Base-by-base conservation (phyloP, 2,888 invertebrate genomes). In the Abrostola tripartita region DNA sequence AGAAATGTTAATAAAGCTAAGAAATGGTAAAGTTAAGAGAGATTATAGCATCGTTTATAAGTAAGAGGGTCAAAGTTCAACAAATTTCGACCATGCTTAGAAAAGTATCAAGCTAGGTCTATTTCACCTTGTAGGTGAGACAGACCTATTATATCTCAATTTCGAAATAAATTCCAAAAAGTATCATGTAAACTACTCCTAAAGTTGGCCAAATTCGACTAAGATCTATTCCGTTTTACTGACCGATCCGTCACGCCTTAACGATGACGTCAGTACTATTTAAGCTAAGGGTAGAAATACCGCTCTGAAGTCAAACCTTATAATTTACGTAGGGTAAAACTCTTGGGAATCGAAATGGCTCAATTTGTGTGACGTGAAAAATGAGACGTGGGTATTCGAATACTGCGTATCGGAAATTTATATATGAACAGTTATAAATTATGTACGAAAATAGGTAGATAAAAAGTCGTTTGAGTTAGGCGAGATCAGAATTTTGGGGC, bases 291-390 rank as follows among this genome's bases (percentile, higher is more conserved):
- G 37, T 50, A 52, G 53, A 51, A 44, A 64, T 58, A 56, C 41
- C 24, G 24, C 24, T 24, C 24, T 24, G 50, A 64, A 72, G 38
- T 61, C 47, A 68, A 75, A 71, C 67, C 62, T 57, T 66, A 71
- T 81, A 83, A 83, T 82, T 81, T 78, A 83, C 70, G 75, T 76
- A 66, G 65, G 63, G 71, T 53, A 65, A 70, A 69, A 71, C 73
- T 66, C 82, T 71, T 66, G 65, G 81, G 83, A 81, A 79, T 83
- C 74, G 79, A 75, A 82, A 85, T 76, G 73, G 74, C 75, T 81
- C 82, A 84, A 85, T 85, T 85, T 80, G 76, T 58, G 76, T 76
- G 77, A 78, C 75, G 71, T 81, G 82, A 83, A 84, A 84, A 81
- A 82, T 83, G 76, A 80, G 76, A 81, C 72, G 68, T 71, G 69